Evolutionary conservation across 2,797 vertebrate genomes (phyloP).

Genomic region (Pachyuromys duprasi): DNA sequence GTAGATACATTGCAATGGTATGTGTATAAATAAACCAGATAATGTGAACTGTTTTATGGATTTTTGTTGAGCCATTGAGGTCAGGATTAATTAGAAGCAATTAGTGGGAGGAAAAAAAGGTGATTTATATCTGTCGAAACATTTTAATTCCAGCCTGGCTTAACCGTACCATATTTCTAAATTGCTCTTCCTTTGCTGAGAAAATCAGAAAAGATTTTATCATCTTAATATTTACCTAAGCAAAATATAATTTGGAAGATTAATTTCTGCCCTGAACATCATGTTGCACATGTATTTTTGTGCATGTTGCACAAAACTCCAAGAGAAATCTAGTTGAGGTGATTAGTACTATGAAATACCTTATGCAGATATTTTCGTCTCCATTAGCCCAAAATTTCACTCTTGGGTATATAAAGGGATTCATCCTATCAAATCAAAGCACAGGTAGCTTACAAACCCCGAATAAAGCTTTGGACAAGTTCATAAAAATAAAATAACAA

Average conservation of each 20-base stretch:
- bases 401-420: background rate
- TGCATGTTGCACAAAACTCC: background rate
- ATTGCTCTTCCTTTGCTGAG: background rate
- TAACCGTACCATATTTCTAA: background rate
- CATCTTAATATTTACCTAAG: slow-evolving; percentile 46
- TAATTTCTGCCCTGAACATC: background rate
- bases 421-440: slow-evolving; percentile 34
- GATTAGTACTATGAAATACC: slow-evolving; percentile 31
- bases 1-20: slow-evolving; percentile 15
- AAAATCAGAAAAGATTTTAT: background rate
- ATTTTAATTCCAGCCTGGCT: background rate
- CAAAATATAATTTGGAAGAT: slow-evolving; percentile 40
- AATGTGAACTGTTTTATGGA: slow-evolving; percentile 8
- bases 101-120: slow-evolving; percentile 21
- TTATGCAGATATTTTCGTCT: background rate
- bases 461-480: background rate
- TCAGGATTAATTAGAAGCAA: slow-evolving; percentile 16
- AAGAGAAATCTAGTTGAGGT: background rate
- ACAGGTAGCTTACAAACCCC: background rate
- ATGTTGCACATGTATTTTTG: background rate
- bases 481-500: slow-evolving; percentile 40
- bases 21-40: slow-evolving; percentile 41
- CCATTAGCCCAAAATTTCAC: background rate
- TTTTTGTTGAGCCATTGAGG: background rate
- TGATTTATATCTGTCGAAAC: slow-evolving; percentile 28